phyloP scores from a whole-genome alignment of 2,113 vertebrate species.

The Psittacula cyanocephala region DNA sequence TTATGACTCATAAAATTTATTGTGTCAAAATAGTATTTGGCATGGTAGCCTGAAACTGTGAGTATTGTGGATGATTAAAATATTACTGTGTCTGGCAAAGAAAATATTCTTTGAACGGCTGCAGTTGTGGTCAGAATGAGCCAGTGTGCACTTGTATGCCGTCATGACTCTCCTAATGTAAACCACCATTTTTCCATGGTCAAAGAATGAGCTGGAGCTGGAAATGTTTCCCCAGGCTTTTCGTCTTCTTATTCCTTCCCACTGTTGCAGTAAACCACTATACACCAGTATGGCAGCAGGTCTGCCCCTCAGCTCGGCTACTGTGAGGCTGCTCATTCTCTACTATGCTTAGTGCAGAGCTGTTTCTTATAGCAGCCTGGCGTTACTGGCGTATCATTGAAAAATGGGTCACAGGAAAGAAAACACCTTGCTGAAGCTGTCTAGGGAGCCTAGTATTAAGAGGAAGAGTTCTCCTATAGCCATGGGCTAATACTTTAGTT shows the following conservation, averaged over 20 bases:
- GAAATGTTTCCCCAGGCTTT: not conserved
- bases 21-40: not conserved
- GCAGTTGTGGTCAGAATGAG: not conserved
- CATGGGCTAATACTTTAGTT: not conserved
- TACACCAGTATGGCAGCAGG: not conserved
- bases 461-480: not conserved
- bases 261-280: rapidly evolving
- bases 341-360: not conserved
- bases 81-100: not conserved
- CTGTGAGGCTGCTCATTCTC: not conserved
- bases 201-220: not conserved
- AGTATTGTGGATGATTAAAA: not conserved
- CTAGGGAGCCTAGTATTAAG: not conserved
- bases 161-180: not conserved
- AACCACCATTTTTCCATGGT: not conserved
- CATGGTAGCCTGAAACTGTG: not conserved
- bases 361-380: not conserved
- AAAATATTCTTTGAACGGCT: not conserved
- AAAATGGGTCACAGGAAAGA: not conserved
- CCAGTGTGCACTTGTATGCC: not conserved
- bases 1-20: not conserved
- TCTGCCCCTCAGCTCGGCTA: not conserved
- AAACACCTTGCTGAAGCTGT: not conserved
- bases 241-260: not conserved
- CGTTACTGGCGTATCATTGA: not conserved